These are phyloP conservation scores for Synergus laeviventris DNA, from an alignment of 2,888 invertebrate species.

Conservation along the genomic window DNA sequence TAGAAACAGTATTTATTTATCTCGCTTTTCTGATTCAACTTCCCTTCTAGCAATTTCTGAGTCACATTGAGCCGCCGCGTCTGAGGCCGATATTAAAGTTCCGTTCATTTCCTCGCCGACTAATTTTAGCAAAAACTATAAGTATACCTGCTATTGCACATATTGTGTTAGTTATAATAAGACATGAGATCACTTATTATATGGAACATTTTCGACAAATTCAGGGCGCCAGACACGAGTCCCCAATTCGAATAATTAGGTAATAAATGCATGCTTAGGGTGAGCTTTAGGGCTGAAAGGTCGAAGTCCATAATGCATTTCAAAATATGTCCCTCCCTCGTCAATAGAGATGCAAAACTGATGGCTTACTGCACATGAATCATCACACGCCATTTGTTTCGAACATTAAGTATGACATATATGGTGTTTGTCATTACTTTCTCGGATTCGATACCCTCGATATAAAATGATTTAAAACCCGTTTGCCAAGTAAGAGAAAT, in stretches of 20 bases:
- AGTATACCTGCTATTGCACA: not conserved
- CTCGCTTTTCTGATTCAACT: constrained; percentile 2
- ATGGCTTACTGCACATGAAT: constrained; percentile 8
- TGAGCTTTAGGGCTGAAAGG: not conserved
- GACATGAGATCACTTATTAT: constrained; percentile 21
- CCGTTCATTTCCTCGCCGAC: not conserved
- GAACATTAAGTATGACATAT: not conserved
- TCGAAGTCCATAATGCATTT: constrained; percentile 7
- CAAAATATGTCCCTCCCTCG: not conserved
- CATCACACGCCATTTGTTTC: constrained; percentile 20
- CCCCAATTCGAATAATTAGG: constrained; percentile 14
- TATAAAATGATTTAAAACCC: not conserved
- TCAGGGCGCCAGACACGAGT: not conserved
- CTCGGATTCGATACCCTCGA: not conserved
- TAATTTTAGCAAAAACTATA: constrained; percentile 16
- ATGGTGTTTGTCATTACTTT: not conserved
- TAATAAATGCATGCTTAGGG: constrained; percentile 15
- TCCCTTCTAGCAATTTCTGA: constrained; percentile 16
- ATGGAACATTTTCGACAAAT: constrained; percentile 13
- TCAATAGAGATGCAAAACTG: not conserved
- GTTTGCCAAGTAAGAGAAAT: not conserved
- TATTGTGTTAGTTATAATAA: constrained; percentile 8
- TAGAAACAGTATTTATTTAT: not conserved
- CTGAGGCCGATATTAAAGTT: not conserved
- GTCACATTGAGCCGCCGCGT: constrained; percentile 1